Base-by-base conservation (phyloP, 1,140 invertebrate species). In the Planococcus citri region DNA sequence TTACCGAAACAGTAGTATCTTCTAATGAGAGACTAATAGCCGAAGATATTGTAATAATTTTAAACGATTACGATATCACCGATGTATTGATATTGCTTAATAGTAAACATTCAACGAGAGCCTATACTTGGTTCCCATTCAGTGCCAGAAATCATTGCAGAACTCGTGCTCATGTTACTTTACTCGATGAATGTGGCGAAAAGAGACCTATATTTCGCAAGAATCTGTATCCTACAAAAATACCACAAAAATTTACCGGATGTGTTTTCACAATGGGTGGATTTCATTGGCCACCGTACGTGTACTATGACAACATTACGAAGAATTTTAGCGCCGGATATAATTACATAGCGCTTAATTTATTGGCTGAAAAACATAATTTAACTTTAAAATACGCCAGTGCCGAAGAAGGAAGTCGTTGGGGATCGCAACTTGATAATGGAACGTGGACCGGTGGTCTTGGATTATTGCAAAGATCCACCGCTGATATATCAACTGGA, bases 211-310 rank as follows among this genome's bases (percentile, higher is more conserved):
- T 21, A 12, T 27, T 64, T 64, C 3, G 4, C 60, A 27, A 25
- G 24, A 9, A 24, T 64, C 10, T 25, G 17, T 25, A 64, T 12
- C 22, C 25, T 14, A 4, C 25, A 25, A 64, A 64, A 64, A 64
- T 64, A 24, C 60, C 60, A 6, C 10, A 6, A 2, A 64, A 64
- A 64, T 27, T 64, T 27, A 22, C 3, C 9, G 25, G 25, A 10
- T 64, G 60, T 27, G 24, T 25, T 25, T 22, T 64, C 22, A 64
- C 22, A 64, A 27, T 64, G 21, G 10, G 60, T 25, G 60, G 60
- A 25, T 64, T 64, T 64, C 14, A 64, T 27, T 64, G 60, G 60
- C 60, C 60, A 3, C 60, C 60, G 10, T 64, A 64, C 60, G 25
- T 27, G 21, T 64, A 64, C 24, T 10, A 24, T 17, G 22, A 64